Evolutionary conservation across 1,140 invertebrate species (phyloP), one percentile per base, ranked within the genome.

Genomic region (Hyphantria cunea): DNA sequence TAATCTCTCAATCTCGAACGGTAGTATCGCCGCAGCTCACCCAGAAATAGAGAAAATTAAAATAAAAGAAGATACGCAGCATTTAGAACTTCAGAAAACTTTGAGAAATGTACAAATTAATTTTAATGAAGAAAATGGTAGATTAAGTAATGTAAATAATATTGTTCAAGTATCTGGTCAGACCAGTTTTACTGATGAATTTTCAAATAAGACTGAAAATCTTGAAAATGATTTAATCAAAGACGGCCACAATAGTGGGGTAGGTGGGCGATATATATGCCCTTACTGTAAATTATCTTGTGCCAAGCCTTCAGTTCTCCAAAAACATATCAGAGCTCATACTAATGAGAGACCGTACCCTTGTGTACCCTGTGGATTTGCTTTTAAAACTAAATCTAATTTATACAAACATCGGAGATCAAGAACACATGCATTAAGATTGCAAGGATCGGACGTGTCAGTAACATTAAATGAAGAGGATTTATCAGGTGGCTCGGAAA

Each of bases 381-480:
- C 96, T 55, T 98, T 98, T 91, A 98, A 98, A 88, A 98, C 97
- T 1, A 97, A 97, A 80, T 98, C 96, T 71, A 98, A 98, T 86
- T 92, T 98, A 58, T 97, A 97, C 84, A 98, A 98, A 85, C 97
- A 98, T 82, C 95, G 95, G 74, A 89, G 93, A 80, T 97, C 97
- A 0, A 92, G 96, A 66, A 94, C 96, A 11, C 97, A 98, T 78
- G 93, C 94, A 15, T 92, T 95, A 45, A 93, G 95, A 70, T 85
- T 93, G 66, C 92, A 94, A 63, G 94, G 93, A 32, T 82, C 91
- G 25, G 93, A 94, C 72, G 74, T 92, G 32, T 74, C 91, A 6
- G 73, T 74, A 10, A 68, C 84, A 3, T 82, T 91, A 58, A 86
- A 91, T 31, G 92, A 92, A 41, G 92, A 93, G 48, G 92, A 93